A percentile compares a stretch with the other conserved stretches of the same genome.
These are phyloP conservation scores for Bombus superbus DNA, from an alignment of 1,140 invertebrate genomes.

Conservation along the genomic window DNA sequence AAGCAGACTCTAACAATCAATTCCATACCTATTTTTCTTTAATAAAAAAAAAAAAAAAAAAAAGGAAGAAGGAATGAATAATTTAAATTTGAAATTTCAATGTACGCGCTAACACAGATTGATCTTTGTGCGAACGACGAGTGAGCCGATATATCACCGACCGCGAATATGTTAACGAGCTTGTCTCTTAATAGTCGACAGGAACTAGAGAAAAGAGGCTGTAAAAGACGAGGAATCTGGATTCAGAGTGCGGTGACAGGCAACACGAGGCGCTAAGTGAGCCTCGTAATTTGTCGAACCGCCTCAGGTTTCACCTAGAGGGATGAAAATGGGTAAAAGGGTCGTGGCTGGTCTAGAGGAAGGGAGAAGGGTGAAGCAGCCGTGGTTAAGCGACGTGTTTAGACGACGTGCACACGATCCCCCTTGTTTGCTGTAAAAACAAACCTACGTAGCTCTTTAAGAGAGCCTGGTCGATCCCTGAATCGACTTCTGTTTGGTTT, in stretches of 20 bases:
- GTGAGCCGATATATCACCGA: neutral
- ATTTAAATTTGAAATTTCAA: neutral
- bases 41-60: neutral
- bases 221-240: neutral
- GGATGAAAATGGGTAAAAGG: neutral
- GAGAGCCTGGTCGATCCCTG: neutral
- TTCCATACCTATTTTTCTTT: no score
- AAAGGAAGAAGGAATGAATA: no score
- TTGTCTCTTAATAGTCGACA: neutral
- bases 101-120: neutral
- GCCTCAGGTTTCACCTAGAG: constrained; percentile 58
- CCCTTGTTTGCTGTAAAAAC: constrained; percentile 36
- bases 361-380: neutral
- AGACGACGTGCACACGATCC: neutral
- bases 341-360: neutral
- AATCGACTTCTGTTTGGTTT: neutral
- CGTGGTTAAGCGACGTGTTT: constrained; percentile 35
- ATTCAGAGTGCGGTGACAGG: constrained; percentile 32
- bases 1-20: no score
- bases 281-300: constrained; percentile 65
- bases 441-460: constrained; percentile 8
- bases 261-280: constrained; percentile 58
- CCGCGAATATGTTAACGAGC: neutral
- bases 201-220: neutral
- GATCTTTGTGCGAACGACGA: neutral